phyloP scores from a whole-genome alignment of 2,113 vertebrate species.

The Hyla sarda region DNA sequence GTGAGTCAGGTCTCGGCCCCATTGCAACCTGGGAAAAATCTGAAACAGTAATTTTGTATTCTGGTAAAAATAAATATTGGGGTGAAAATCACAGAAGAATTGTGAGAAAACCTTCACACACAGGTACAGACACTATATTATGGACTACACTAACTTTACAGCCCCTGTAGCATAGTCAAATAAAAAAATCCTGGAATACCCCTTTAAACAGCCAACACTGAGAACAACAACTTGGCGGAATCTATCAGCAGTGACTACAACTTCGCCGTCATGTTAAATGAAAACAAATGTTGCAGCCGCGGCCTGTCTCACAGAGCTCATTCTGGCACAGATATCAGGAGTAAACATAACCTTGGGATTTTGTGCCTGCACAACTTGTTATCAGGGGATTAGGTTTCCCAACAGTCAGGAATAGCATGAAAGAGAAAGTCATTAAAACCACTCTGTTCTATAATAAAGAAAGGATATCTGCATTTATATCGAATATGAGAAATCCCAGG shows the following conservation, averaged over 20 bases:
- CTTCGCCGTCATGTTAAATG: neutral
- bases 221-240: too few relatives aligned
- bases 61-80: too few relatives aligned
- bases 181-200: too few relatives aligned
- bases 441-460: constrained; percentile 72
- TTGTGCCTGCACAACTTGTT: neutral
- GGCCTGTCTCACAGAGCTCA: neutral
- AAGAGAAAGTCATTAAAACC: neutral
- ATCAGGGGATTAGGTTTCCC: constrained; percentile 18
- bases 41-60: too few relatives aligned
- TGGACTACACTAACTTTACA: too few relatives aligned
- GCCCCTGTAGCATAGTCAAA: too few relatives aligned
- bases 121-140: too few relatives aligned
- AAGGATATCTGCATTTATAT: constrained; percentile 98
- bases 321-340: neutral
- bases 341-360: constrained; percentile 46
- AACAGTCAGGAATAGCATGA: constrained; percentile 14
- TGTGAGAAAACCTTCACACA: too few relatives aligned
- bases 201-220: too few relatives aligned
- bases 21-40: too few relatives aligned
- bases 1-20: too few relatives aligned
- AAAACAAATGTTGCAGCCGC: neutral
- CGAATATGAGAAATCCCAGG: constrained; percentile 94
- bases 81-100: too few relatives aligned
- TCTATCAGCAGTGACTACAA: neutral